phyloP scores from a whole-genome alignment of 2,888 invertebrate species.

The Trachelus troglodyta region DNA sequence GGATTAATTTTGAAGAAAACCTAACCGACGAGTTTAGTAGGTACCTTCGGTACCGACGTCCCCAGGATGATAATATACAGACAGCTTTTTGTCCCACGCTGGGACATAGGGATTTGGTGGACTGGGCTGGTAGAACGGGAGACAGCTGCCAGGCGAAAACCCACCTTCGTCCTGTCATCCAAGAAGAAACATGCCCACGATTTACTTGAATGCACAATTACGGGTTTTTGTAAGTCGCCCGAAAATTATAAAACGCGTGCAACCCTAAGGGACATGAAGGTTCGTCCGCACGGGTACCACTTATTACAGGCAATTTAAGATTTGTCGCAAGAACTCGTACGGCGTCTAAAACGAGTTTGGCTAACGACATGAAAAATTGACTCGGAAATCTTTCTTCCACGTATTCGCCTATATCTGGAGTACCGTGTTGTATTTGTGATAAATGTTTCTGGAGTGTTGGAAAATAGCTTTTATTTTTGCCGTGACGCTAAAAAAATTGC shows the following conservation, averaged over 20 bases:
- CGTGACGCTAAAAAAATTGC: not conserved
- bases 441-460: not conserved
- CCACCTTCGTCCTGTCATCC: conserved; percentile 9
- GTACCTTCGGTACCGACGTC: conserved; percentile 28
- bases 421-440: not conserved
- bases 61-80: conserved; percentile 31
- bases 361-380: not conserved
- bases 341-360: not conserved
- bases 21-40: conserved; percentile 41
- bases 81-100: conserved; percentile 33
- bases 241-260: not conserved
- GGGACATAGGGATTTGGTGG: not conserved
- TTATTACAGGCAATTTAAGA: not conserved
- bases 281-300: not conserved
- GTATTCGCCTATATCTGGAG: not conserved
- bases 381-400: not conserved
- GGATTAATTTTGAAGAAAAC: conserved; percentile 46
- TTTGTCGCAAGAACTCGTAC: not conserved
- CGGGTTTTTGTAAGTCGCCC: conserved; percentile 15
- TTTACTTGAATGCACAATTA: conserved; percentile 25
- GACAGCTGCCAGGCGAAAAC: conserved; percentile 49
- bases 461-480: not conserved
- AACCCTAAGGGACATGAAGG: not conserved
- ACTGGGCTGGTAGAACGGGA: conserved; percentile 19
- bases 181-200: conserved; percentile 37